Conservation (phyloP, 1,140 invertebrate genomes). For the Conopomorpha cramerella region DNA sequence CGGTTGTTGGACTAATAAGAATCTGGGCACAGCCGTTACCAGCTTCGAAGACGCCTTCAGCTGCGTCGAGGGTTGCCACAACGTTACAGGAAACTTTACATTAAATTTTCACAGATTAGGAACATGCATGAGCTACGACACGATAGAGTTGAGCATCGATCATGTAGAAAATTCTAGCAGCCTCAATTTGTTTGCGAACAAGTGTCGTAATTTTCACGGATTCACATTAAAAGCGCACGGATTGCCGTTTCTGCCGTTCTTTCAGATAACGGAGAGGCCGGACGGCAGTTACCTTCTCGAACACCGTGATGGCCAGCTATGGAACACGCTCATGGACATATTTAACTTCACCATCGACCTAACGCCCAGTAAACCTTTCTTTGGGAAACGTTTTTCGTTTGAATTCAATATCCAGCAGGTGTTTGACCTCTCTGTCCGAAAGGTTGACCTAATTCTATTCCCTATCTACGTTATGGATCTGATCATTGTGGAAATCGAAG, state of each 20-base stretch:
- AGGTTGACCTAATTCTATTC: slow-evolving; percentile 29
- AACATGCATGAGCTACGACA: slow-evolving; percentile 34
- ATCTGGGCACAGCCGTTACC: slow-evolving; percentile 23
- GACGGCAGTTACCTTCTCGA: slow-evolving; percentile 21
- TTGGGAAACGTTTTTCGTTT: slow-evolving; percentile 27
- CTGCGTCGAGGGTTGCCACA: slow-evolving; percentile 30
- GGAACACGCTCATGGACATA: slow-evolving; percentile 28
- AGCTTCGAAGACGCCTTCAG: slow-evolving; percentile 20
- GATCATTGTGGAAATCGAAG: slow-evolving; percentile 29
- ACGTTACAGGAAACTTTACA: slow-evolving; percentile 27
- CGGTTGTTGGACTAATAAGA: slow-evolving; percentile 31
- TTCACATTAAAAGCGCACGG: slow-evolving; percentile 21
- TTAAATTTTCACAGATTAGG: slow-evolving; percentile 28
- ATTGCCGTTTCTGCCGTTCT: slow-evolving; percentile 32
- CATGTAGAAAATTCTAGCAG: slow-evolving; percentile 8
- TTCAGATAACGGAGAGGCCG: slow-evolving; percentile 16
- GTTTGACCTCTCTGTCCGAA: slow-evolving; percentile 27
- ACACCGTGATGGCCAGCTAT: slow-evolving; percentile 31
- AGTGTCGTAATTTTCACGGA: slow-evolving; percentile 31
- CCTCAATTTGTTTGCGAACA: slow-evolving; percentile 29
- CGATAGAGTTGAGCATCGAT: slow-evolving; percentile 12
- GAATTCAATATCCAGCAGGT: slow-evolving; percentile 30
- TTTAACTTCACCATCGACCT: slow-evolving; percentile 43
- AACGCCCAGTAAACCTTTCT: slow-evolving; percentile 12
- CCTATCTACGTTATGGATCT: slow-evolving; percentile 42